Evolutionary conservation across 2,797 vertebrate genomes (phyloP), one percentile per base, ranked within the genome.

Genomic region (Serranus cabrilla): DNA sequence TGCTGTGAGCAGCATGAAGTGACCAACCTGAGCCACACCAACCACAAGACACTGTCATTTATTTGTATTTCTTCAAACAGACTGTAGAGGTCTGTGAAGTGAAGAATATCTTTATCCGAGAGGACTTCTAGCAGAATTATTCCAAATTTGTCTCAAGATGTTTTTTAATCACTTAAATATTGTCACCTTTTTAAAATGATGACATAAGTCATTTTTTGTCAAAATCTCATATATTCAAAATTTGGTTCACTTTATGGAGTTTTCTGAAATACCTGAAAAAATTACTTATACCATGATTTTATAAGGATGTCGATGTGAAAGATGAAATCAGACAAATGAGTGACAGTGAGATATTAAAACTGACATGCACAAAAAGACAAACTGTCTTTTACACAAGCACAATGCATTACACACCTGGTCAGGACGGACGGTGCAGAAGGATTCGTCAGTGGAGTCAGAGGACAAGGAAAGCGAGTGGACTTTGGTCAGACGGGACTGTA

Each of bases 381-480:
- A 50, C 12, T 2, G 6, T 37, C 58, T 18, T 14, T 11, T 18
- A 47, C 51, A 69, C 31, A 70, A 2, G 11, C 42, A 54, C 37
- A 49, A 14, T 0, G 13, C 21, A 46, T 69, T 87, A 92, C 93
- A 88, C 62, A 98, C 97, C 96, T 97, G 96, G 37, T 96, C 95
- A 0, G 93, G 93, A 43, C 87, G 93, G 65, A 98, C 95, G 40
- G 97, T 97, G 83, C 95, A 95, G 39, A 96, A 97, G 67, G 96
- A 97, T 72, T 96, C 96, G 3, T 96, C 95, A 0, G 96, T 93
- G 74, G 97, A 96, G 65, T 97, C 96, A 0, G 96, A 97, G 80
- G 97, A 97, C 76, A 96, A 69, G 11, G 97, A 98, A 59, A 97
- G 88, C 0, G 96, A 97, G 83, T 97, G 97, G 89, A 97, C 96